Base-by-base conservation (phyloP, 1,140 invertebrate genomes). In the Amyelois transitella region DNA sequence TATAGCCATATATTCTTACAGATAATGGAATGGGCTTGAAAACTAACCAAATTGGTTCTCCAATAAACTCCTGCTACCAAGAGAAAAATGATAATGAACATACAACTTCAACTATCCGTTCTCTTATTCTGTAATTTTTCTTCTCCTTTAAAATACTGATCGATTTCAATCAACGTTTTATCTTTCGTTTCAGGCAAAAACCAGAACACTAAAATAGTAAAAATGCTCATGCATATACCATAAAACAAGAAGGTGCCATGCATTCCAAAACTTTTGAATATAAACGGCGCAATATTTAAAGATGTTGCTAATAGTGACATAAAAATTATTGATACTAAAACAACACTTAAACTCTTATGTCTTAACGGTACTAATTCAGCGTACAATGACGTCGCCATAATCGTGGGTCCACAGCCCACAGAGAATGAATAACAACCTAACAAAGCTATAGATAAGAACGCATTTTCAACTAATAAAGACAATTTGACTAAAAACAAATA, bases 171-270 rank as follows among this genome's bases (percentile, higher is more conserved):
- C 12, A 72, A 45, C 2, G 54, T 62, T 21, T 64, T 72, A 43
- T 72, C 66, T 53, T 69, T 72, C 7, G 62, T 72, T 43, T 72
- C 66, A 2, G 69, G 66, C 22, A 72, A 57, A 25, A 58, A 55
- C 28, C 52, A 58, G 48, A 58, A 68, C 18, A 64, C 51, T 24
- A 65, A 18, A 24, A 58, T n/a, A n/a, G n/a, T n/a, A n/a, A n/a
- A n/a, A n/a, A n/a, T n/a, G n/a, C n/a, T 4, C 32, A 38, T 38
- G 2, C 51, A 49, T 8, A 64, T 18, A 8, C 52, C 63, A 18
- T 60, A 62, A 7, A 60, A 62, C 6, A 64, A 43, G 55, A 72
- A 72, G 1, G 45, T 53, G 0, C 62, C 63, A 12, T 62, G 59
- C 47, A 61, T 48, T 22, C 32, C 55, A 19, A 64, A 50, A 12